Base-by-base conservation (phyloP, 2,888 invertebrate species). In the Lithophane socia region DNA sequence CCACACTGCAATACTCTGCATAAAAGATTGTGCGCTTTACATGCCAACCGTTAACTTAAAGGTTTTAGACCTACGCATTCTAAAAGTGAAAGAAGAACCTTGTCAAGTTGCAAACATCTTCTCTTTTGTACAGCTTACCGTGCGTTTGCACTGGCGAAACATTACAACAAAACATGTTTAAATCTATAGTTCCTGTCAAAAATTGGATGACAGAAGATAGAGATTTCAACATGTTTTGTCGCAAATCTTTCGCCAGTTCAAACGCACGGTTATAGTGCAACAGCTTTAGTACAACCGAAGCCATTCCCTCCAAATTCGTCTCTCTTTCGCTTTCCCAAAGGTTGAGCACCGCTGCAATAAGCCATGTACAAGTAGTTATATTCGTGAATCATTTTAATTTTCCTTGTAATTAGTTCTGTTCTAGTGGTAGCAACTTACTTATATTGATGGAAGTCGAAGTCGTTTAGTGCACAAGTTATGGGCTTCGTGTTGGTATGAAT, bases 341-440 rank as follows among this genome's bases (percentile, higher is more conserved):
- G 75, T 84, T 84, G 84, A 70, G 72, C 7, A 37, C 74, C 81
- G 0, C 84, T 64, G 84, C 29, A 37, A 49, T 66, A 69, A 9
- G 64, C 47, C 37, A 75, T 24, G 74, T 77, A 80, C 76, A 64
- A 80, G 65, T 77, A 65, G 75, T 84, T 84, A 74, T 58, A 77
- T 82, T 78, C 69, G 83, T 80, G 75, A 79, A 84, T 86, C 73
- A 84, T 83, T 83, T 83, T 83, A 86, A 86, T 86, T 86, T 81
- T 64, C 54, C 65, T 73, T 67, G 75, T 86, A 83, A 86, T 86
- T 86, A 86, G 83, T 86, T 83, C 69, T 42, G 84, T 85, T 75
- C 77, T 75, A 72, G 69, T 16, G 24, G 49, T 44, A 44, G 58
- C 82, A 81, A 52, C 77, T 79, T 73, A 72, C 74, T 74, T 70